Evolutionary conservation across 2,113 vertebrate genomes (phyloP).

Genomic region (Microcebus ravelobensis): DNA sequence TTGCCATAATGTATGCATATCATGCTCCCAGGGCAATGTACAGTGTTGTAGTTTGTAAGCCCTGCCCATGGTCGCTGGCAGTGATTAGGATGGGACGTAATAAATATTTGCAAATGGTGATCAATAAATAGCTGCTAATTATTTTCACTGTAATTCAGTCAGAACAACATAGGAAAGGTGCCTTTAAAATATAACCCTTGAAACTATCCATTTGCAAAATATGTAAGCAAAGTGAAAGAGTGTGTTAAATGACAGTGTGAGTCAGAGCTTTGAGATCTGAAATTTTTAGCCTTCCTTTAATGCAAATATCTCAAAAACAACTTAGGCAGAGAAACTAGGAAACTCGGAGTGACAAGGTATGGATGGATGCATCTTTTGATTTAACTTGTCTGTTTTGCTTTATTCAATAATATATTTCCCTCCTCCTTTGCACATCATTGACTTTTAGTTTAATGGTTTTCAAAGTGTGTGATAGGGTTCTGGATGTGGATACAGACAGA

Average conservation of each 20-base stretch:
- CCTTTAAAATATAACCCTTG: background rate
- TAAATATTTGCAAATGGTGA: background rate
- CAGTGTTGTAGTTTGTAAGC: background rate
- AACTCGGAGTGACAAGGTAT: constrained; percentile 63
- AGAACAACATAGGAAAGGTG: background rate
- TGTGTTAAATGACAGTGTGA: background rate
- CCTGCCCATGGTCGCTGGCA: background rate
- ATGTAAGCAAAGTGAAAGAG: background rate
- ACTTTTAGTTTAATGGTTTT: constrained; percentile 54
- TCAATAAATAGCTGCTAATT: background rate
- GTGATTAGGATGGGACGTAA: background rate
- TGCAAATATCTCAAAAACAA: constrained; percentile 47
- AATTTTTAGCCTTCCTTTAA: background rate
- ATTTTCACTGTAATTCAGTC: background rate
- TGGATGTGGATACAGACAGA: background rate
- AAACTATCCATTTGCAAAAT: background rate
- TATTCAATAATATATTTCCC: constrained; percentile 51
- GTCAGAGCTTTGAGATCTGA: background rate
- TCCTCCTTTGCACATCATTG: constrained; percentile 58
- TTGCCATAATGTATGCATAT: background rate
- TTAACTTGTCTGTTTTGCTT: constrained; percentile 74
- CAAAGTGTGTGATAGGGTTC: background rate
- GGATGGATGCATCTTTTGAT: constrained; percentile 67
- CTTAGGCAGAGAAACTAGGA: constrained; percentile 70
- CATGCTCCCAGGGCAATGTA: background rate